Percentiles rank a stretch among this genome's conserved stretches.
Conservation (phyloP, 1,140 invertebrate genomes). For the Eupristina koningsbergeri region DNA sequence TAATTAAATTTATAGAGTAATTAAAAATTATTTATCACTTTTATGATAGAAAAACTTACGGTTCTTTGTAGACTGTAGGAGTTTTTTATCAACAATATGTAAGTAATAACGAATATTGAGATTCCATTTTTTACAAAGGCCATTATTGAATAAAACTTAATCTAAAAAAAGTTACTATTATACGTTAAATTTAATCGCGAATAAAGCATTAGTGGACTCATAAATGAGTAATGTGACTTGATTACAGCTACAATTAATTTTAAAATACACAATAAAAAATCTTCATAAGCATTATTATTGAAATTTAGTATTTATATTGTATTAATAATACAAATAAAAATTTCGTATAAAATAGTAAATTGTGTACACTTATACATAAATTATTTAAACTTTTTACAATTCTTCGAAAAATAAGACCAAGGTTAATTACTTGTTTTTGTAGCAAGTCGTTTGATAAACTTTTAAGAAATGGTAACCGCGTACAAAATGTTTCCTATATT, state of each 20-base stretch:
- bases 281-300: neutral
- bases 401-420: too few relatives aligned
- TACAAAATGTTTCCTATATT: too few relatives aligned
- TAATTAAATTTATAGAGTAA: neutral
- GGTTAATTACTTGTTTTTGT: too few relatives aligned
- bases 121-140: neutral
- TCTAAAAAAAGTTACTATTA: neutral
- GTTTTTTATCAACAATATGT: neutral
- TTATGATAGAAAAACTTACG: conserved; percentile 28
- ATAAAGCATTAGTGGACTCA: neutral
- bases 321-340: too few relatives aligned
- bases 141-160: conserved; percentile 6
- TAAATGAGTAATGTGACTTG: neutral
- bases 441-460: too few relatives aligned
- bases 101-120: neutral
- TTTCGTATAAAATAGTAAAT: neutral
- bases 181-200: neutral
- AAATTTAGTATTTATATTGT: too few relatives aligned
- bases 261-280: neutral
- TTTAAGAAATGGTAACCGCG: too few relatives aligned
- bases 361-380: too few relatives aligned
- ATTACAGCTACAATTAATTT: neutral
- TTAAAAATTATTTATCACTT: neutral
- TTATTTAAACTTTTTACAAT: neutral
- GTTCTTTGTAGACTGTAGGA: conserved; percentile 20